These are phyloP conservation scores for Physella acuta DNA, from an alignment of 1,140 invertebrate species.

Conservation along the genomic window DNA sequence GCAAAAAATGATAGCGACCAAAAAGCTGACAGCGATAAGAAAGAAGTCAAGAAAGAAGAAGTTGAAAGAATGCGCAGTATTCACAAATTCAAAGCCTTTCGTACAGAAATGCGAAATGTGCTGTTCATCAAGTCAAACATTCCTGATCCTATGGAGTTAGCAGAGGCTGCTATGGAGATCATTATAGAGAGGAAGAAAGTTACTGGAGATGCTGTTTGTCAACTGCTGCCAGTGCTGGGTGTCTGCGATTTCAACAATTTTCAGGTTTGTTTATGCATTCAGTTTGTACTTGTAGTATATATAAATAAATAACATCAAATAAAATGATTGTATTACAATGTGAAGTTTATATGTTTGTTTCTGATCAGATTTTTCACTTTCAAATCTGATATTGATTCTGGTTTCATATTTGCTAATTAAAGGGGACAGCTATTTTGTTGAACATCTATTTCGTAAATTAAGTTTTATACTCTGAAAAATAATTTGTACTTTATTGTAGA, in stretches of 20 bases:
- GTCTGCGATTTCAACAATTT: conserved; percentile 10
- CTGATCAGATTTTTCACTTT: too few species aligned
- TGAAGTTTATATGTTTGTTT: too few species aligned
- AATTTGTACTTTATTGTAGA: too few species aligned
- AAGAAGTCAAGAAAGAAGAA: background rate
- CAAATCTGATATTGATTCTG: too few species aligned
- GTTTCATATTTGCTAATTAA: too few species aligned
- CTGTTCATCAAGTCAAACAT: conserved; percentile 23
- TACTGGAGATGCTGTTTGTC: conserved; percentile 11
- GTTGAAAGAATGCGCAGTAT: conserved; percentile 3
- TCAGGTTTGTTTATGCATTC: conserved; percentile 8
- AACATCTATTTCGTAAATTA: too few species aligned
- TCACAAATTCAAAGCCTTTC: conserved; percentile 23
- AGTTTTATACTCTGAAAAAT: too few species aligned
- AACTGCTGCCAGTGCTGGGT: conserved; percentile 18
- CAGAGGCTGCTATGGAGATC: conserved; percentile 16
- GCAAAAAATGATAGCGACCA: background rate
- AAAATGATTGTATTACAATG: too few species aligned
- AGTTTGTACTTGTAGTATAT: too few species aligned
- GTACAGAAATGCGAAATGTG: conserved; percentile 22
- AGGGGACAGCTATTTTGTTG: too few species aligned
- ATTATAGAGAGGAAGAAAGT: background rate
- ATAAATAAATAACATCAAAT: too few species aligned
- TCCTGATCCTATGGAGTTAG: conserved; percentile 10
- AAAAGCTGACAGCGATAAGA: conserved; percentile 4